Base-by-base conservation (phyloP, 2,888 invertebrate species). In the Chelonus formosanus region DNA sequence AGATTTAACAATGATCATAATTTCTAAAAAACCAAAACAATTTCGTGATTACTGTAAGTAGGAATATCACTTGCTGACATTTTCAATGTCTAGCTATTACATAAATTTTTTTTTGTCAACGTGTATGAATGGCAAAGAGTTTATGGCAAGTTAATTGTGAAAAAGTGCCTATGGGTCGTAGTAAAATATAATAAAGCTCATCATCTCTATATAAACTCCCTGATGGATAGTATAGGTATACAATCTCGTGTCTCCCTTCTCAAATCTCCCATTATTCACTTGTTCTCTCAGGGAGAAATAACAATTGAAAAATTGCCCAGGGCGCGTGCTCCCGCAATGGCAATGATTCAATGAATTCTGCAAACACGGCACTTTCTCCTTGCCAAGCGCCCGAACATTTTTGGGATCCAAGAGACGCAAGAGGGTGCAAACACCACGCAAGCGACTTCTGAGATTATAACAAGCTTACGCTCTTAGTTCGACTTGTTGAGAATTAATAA, bases 261-360 rank as follows among this genome's bases (percentile, higher is more conserved):
- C 34, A 34, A 53, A 53, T 61, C 6, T 10, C 50, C 68, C 62
- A 72, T 71, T 72, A 72, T 71, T 72, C 72, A 72, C 71, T 72
- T 72, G 72, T 72, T 71, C 72, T 68, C 70, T 64, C 63, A 68
- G 67, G 50, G 59, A 62, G 54, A 65, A 70, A 69, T 70, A 70
- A 73, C 72, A 73, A 71, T 71, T 71, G 70, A 71, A 71, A 73
- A 73, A 73, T 69, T 63, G 67, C 65, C 67, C 36, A 6, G 54
- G 58, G 63, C 59, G 69, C 50, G 66, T 43, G 64, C 71, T 70
- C 67, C 73, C 68, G 64, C 71, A 71, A 69, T 71, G 69, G 73
- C 73, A 71, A 73, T 73, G 71, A 73, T 73, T 73, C 73, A 73
- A 73, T 73, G 71, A 73, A 73, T 73, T 71, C 73, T 73, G 73